Evolutionary conservation across 2,797 vertebrate genomes (phyloP), one percentile per base, ranked within the genome.

Genomic region (Sebastes umbrosus): DNA sequence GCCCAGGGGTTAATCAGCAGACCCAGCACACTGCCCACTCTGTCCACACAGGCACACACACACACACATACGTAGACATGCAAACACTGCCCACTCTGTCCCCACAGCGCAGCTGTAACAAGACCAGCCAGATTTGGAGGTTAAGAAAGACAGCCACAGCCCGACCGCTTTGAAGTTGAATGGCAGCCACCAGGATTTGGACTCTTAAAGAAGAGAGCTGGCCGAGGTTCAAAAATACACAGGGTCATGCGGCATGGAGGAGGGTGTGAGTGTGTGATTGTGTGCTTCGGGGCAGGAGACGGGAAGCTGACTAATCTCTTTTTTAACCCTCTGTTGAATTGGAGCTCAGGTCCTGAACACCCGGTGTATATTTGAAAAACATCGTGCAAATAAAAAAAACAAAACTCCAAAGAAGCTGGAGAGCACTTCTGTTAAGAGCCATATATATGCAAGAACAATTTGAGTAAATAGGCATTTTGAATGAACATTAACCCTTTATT

Each of bases 1-100:
- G 93, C 94, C 94, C 84, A 87, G 89, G 95, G 96, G 95, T 97
- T 97, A 96, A 97, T 96, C 96, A 96, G 93, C 88, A 94, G 93
- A 87, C 90, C 91, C 92, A 90, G 88, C 90, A 97, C 94, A 95
- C 95, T 95, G 92, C 89, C 90, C 90, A 91, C 89, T 93, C 91
- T 94, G 91, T 93, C 85, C 87, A 59, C 70, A 68, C 72, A 84
- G 54, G 13, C 72, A 43, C 73, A 64, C 69, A 70, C 79, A 82
- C 69, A 78, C 74, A 86, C 82, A 80, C 75, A 84, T 10, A 52
- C 32, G 27, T 60, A 81, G 73, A 73, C 77, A 84, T 77, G 71
- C 85, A 89, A 86, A 93, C 93, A 94, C 89, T 92, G 77, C 77
- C 73, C 88, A 92, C 95, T 96, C 96, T 96, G 95, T 97, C 95